These are phyloP conservation scores for Aviceda subcristata DNA, from an alignment of 2,113 vertebrate genomes.

Conservation along the genomic window DNA sequence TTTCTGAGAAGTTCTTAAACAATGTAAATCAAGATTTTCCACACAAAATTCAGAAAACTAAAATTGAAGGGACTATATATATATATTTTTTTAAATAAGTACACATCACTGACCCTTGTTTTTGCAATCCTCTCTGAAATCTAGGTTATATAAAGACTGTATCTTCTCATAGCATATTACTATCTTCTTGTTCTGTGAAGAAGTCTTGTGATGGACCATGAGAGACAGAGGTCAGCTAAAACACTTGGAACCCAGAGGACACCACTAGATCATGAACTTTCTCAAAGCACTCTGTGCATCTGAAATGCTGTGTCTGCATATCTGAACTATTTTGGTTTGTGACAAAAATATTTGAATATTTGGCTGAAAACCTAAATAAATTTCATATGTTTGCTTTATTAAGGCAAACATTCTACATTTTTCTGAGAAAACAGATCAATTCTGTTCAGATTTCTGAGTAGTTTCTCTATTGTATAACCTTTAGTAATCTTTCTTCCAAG, in stretches of 20 bases:
- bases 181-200: neutral
- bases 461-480: neutral
- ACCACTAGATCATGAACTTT: neutral
- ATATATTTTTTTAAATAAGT: neutral
- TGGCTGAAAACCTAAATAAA: neutral
- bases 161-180: neutral
- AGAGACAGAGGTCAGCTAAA: neutral
- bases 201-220: neutral
- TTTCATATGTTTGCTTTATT: neutral
- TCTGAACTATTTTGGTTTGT: neutral
- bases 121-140: neutral
- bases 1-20: neutral
- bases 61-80: neutral
- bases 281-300: neutral
- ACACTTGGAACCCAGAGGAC: neutral
- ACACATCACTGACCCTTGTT: neutral
- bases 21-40: neutral
- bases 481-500: neutral
- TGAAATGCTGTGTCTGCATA: neutral
- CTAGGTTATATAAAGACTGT: neutral
- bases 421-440: neutral
- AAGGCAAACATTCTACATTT: neutral
- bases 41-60: neutral
- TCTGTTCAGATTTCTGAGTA: neutral
- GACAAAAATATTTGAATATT: neutral